Conservation (phyloP, 2,888 invertebrate genomes). For the Lottia gigantea region DNA sequence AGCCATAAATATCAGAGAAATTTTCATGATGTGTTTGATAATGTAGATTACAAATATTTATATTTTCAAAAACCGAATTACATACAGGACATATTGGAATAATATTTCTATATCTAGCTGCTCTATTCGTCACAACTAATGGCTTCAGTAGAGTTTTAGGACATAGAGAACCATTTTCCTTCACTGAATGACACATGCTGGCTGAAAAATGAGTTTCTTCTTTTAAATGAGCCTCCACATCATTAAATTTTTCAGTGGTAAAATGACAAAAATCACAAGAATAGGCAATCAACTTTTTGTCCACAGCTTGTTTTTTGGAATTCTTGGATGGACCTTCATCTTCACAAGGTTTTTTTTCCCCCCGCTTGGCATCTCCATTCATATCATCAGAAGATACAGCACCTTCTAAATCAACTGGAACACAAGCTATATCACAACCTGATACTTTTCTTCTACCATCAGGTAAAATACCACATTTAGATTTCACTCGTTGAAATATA, state of each 20-base stretch:
- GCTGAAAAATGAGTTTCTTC: conserved; percentile 1
- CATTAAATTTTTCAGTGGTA: background rate
- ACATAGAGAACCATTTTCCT: background rate
- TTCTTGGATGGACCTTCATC: background rate
- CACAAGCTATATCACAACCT: background rate
- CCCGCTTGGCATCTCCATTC: background rate
- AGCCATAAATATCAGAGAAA: background rate
- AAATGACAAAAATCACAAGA: background rate
- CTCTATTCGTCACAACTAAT: conserved; percentile 3
- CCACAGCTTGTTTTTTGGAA: background rate
- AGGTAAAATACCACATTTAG: background rate
- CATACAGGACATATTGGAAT: background rate
- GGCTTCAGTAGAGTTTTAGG: conserved; percentile 7
- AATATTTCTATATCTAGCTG: background rate
- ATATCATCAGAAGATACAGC: background rate
- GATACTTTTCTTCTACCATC: conserved; percentile 7
- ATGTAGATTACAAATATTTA: conserved; percentile 5
- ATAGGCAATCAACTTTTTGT: conserved; percentile 2
- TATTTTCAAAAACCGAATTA: background rate
- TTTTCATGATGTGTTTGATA: background rate
- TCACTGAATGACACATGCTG: background rate
- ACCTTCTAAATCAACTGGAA: conserved; percentile 2
- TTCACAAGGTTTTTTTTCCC: background rate
- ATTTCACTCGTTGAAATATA: background rate
- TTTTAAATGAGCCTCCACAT: background rate